A percentile compares a stretch with the other conserved stretches of the same genome.
Evolutionary conservation across 1,140 invertebrate species (phyloP).

Genomic region (Drosophila suzukii): DNA sequence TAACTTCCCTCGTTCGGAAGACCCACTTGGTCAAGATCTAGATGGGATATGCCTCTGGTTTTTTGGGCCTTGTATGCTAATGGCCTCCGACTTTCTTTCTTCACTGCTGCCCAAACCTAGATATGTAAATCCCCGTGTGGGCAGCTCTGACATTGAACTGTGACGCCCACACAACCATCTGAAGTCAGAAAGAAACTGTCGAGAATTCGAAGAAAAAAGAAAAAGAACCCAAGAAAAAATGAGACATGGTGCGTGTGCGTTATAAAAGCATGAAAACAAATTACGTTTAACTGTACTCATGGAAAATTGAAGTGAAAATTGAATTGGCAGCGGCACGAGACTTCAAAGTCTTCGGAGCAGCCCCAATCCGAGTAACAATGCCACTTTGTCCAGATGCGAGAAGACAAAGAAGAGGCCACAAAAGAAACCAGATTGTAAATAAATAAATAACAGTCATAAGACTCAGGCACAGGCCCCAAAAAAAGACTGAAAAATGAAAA

Average conservation of each 20-base stretch:
- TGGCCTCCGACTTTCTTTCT: constrained; percentile 66
- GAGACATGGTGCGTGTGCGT: constrained; percentile 35
- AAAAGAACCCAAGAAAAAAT: constrained; percentile 19
- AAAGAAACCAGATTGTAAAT: constrained; percentile 45
- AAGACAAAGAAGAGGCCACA: constrained; percentile 33
- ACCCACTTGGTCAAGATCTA: constrained; percentile 39
- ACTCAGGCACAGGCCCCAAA: constrained; percentile 3
- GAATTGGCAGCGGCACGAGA: constrained; percentile 74
- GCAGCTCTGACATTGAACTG: constrained; percentile 54
- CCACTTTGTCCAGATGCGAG: constrained; percentile 58
- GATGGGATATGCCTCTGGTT: not conserved
- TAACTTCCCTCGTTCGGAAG: constrained; percentile 1
- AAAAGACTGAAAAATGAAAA: constrained; percentile 6
- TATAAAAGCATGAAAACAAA: constrained; percentile 66
- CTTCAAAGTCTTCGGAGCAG: constrained; percentile 41
- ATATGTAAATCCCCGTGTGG: constrained; percentile 45
- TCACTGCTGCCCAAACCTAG: constrained; percentile 29
- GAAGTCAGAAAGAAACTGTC: not conserved
- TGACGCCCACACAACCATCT: constrained; percentile 36
- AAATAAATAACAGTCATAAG: constrained; percentile 35
- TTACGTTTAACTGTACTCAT: constrained; percentile 71
- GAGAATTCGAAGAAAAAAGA: constrained; percentile 11
- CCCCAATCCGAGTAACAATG: constrained; percentile 61
- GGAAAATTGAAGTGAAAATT: constrained; percentile 73
- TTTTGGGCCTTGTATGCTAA: constrained; percentile 51